Percentiles rank a stretch among this genome's conserved stretches.
Evolutionary conservation across 2,797 vertebrate species (phyloP).

Genomic region (Poecilia picta): DNA sequence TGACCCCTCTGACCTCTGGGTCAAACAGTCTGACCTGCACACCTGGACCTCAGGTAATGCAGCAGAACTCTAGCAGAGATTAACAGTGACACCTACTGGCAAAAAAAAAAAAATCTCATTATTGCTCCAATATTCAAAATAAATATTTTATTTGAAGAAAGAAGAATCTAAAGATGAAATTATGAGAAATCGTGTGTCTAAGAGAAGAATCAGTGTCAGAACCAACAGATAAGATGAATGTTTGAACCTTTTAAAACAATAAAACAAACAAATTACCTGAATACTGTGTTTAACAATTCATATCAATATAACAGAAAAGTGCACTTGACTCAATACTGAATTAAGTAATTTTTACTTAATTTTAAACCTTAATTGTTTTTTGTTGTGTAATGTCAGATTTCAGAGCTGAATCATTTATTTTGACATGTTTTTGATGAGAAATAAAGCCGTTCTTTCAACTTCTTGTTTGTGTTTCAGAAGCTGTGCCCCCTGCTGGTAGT

Average conservation of each 20-base stretch:
- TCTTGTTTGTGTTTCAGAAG: conserved; percentile 10
- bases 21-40: conserved; percentile 64
- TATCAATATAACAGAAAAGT: background rate
- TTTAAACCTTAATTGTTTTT: background rate
- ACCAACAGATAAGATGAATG: background rate
- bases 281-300: background rate
- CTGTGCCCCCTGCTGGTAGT: conserved; percentile 20
- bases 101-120: background rate
- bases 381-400: background rate
- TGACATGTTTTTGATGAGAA: background rate
- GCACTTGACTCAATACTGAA: no score
- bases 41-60: conserved; percentile 71
- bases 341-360: no score
- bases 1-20: conserved; percentile 60
- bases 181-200: background rate
- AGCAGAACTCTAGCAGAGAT: background rate
- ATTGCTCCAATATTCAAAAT: no score
- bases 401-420: background rate
- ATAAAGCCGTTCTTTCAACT: background rate
- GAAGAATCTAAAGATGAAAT: background rate
- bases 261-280: background rate
- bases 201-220: background rate
- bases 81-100: background rate
- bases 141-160: no score
- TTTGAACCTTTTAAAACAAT: no score